Base-by-base conservation (phyloP, 1,140 invertebrate species). In the Papilio xuthus region DNA sequence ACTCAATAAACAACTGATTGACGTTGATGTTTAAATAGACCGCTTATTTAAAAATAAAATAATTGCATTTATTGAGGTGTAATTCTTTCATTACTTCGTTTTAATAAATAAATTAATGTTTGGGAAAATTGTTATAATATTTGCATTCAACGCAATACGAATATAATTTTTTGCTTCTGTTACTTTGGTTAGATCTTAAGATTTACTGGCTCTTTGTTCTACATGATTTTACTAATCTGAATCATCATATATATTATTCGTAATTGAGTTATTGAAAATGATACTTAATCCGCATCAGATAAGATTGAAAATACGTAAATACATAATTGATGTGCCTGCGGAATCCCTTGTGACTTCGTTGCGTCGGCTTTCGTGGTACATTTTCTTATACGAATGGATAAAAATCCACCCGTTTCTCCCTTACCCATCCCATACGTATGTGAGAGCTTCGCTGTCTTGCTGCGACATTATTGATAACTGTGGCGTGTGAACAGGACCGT, bases 381-480 rank as follows among this genome's bases (percentile, higher is more conserved):
- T 72, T 72, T 72, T 42, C 70, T 72, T 72, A 72, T 42, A 72
- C 42, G 20, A 41, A 72, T n/a, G 20, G 37, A 47, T 20, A 72
- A 63, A 63, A 63, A 63, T 15, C 13, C 60, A 63, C 60, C 60
- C 60, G 60, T 28, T 60, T 60, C 60, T 28, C 23, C 60, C 60
- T 26, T 60, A 32, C 60, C 60, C 23, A 63, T 28, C 13, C 23
- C 23, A 28, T 60, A n/a, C 32, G 32, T 1, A 20, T 44, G 41
- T 42, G 42, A 26, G 70, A 26, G 70, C 13, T 15, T 20, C 70
- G 42, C 12, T 26, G 41, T 70, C 69, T 42, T 7, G 41, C 70
- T 42, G 70, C 20, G 20, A 47, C 70, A 47, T 72, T 72, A 72
- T 72, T 72, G 70, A 47, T 72, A 72, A 72, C 70, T 37, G 67